Conservation (phyloP, 1,140 invertebrate species). For the Megathymus violae region DNA sequence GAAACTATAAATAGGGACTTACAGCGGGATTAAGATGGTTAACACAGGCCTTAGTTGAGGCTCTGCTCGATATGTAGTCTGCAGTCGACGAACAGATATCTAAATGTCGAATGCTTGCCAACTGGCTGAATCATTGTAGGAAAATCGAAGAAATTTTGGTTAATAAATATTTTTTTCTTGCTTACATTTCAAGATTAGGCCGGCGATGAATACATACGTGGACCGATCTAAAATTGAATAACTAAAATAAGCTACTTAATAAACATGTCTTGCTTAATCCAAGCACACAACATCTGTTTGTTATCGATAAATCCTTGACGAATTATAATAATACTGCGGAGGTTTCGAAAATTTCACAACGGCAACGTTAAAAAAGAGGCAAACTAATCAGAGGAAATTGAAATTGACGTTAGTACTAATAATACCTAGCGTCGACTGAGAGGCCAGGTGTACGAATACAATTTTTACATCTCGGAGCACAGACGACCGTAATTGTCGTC, state of each 20-base stretch:
- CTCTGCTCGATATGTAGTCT: constrained; percentile 53
- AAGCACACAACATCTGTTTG: too few species aligned
- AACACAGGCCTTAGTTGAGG: constrained; percentile 54
- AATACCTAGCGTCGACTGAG: constrained; percentile 62
- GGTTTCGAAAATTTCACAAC: not conserved
- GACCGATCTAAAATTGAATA: too few species aligned
- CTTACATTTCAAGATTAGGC: too few species aligned
- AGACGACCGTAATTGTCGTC: constrained; percentile 54
- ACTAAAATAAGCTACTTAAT: too few species aligned
- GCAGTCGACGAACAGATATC: constrained; percentile 55
- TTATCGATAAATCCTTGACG: too few species aligned
- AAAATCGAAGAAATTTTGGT: constrained; percentile 52
- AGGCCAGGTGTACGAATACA: constrained; percentile 59
- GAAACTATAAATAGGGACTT: constrained; percentile 46
- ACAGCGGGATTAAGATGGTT: constrained; percentile 57
- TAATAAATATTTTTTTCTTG: too few species aligned
- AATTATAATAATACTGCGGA: too few species aligned
- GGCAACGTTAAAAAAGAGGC: constrained; percentile 11
- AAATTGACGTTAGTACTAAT: constrained; percentile 61
- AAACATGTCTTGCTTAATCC: too few species aligned
- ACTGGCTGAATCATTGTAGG: constrained; percentile 57
- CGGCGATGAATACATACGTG: too few species aligned
- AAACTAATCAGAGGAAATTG: constrained; percentile 43
- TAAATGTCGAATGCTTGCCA: constrained; percentile 62
- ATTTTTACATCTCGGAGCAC: constrained; percentile 45